Conservation (phyloP, 2,113 vertebrate species). For the Hemiscyllium ocellatum region DNA sequence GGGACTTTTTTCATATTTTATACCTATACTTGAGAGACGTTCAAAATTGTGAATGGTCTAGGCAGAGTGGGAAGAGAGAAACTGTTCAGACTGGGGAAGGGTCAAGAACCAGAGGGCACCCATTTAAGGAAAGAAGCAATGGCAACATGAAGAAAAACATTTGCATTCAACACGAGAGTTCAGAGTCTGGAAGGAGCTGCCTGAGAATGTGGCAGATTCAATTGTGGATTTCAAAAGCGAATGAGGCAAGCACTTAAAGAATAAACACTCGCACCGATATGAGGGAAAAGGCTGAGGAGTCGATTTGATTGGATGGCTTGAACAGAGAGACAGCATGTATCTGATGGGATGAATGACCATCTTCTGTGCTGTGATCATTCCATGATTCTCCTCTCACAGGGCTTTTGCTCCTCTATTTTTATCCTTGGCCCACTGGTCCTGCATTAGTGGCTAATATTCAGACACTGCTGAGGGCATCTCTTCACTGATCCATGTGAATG, state of each 20-base stretch:
- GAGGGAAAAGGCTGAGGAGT: not conserved
- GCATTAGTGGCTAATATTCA: not conserved
- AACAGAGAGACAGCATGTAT: not conserved
- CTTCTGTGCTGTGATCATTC: not conserved
- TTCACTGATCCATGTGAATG: not conserved
- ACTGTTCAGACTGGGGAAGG: not conserved
- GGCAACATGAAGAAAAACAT: not conserved
- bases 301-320: not conserved
- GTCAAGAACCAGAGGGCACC: not conserved
- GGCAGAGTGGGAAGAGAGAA: not conserved
- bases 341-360: not conserved
- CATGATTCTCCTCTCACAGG: not conserved
- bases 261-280: not conserved
- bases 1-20: not conserved
- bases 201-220: not conserved
- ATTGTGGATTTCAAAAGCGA: not conserved
- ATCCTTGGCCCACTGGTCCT: not conserved
- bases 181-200: not conserved
- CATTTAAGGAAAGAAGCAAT: not conserved
- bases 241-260: not conserved
- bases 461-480: not conserved
- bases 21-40: not conserved
- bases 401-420: not conserved
- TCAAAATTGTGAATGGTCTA: too few relatives aligned
- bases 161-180: not conserved